These are phyloP conservation scores for Marcusenius ussheri DNA, from an alignment of 2,113 vertebrate genomes.

Conservation along the genomic window DNA sequence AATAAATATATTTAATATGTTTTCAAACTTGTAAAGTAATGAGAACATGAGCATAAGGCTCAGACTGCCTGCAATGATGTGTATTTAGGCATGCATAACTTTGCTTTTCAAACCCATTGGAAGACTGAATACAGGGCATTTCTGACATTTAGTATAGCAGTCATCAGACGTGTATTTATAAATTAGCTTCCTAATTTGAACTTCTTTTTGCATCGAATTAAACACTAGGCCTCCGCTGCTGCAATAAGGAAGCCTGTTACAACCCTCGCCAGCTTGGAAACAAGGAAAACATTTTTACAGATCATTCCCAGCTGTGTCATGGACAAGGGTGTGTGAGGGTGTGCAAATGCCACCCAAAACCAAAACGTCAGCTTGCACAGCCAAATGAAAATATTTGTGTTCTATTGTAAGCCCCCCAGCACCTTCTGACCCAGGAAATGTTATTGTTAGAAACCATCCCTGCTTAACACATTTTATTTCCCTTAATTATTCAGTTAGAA, in stretches of 20 bases:
- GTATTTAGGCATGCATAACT: background rate
- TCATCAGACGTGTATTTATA: background rate
- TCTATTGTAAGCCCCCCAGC: background rate
- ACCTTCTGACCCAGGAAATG: background rate
- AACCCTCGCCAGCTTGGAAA: background rate
- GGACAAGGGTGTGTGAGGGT: background rate
- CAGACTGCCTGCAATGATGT: background rate
- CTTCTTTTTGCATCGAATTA: background rate
- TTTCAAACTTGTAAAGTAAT: background rate
- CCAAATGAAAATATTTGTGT: background rate
- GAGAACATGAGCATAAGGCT: background rate
- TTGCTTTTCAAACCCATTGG: background rate
- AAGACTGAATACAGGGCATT: background rate
- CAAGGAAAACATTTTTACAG: background rate
- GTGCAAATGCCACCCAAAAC: background rate
- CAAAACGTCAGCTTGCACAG: background rate
- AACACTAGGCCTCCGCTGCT: background rate
- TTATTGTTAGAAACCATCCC: background rate
- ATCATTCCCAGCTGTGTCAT: background rate
- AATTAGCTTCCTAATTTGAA: background rate
- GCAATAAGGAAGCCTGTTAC: background rate
- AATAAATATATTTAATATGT: background rate
- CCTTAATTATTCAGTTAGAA: background rate
- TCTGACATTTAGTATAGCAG: background rate
- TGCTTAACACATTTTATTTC: background rate